phyloP scores from a whole-genome alignment of 2,888 invertebrate species.

The Cinara cedri region DNA sequence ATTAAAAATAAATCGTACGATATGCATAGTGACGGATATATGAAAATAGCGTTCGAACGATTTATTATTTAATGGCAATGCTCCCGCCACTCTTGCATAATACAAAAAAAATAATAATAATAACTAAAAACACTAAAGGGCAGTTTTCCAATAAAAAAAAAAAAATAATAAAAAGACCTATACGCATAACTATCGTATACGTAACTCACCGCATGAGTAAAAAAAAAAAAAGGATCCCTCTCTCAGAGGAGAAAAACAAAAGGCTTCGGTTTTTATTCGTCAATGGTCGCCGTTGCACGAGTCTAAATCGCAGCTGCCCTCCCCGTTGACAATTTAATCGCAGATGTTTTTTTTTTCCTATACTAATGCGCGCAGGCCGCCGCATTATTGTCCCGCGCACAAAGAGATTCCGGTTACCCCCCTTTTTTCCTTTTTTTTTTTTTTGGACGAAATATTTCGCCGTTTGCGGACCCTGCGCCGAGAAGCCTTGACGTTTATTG shows the following conservation, averaged over 20 bases:
- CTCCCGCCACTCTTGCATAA: not conserved
- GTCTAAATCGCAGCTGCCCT: conserved; percentile 56
- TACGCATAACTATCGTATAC: not conserved
- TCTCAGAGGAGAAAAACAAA: conserved; percentile 51
- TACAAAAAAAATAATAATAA: not conserved
- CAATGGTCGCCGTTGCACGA: conserved; percentile 43
- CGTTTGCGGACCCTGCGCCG: conserved; percentile 14
- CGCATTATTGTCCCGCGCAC: conserved; percentile 34
- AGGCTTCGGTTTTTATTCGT: conserved; percentile 49
- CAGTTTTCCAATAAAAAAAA: conserved; percentile 37
- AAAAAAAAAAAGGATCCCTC: conserved; percentile 44
- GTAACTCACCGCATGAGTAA: conserved; percentile 22
- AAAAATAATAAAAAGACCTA: conserved; percentile 13
- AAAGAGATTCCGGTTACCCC: conserved; percentile 55
- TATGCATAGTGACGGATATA: not conserved
- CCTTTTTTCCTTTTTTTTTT: no score
- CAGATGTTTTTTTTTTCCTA: conserved; percentile 51
- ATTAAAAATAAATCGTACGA: not conserved
- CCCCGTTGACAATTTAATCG: conserved; percentile 57
- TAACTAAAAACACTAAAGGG: conserved; percentile 3
- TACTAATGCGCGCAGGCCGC: conserved; percentile 20
- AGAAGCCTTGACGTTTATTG: conserved; percentile 50
- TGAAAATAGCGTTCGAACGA: not conserved
- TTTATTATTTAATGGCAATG: not conserved
- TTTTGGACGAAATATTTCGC: conserved; percentile 44